Base-by-base conservation (phyloP, 2,113 vertebrate genomes). In the Podilymbus podiceps region DNA sequence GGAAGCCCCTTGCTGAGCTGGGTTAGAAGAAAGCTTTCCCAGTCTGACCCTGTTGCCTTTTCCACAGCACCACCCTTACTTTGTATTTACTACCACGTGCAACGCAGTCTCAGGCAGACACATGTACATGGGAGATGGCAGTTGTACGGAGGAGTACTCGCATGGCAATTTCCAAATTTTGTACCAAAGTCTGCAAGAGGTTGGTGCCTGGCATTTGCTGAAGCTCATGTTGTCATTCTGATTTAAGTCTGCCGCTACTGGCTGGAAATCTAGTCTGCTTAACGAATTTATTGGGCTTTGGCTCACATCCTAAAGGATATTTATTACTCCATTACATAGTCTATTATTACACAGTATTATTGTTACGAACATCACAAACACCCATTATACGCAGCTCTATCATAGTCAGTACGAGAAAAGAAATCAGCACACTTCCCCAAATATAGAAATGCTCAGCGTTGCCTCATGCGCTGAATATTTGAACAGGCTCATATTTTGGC, bases 391-490 rank as follows among this genome's bases (percentile, higher is more conserved):
- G 67, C 44, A 60, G 38, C 60, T 72, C 49, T 78, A 16, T 49
- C 52, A 21, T 2, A 56, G 33, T 16, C 55, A 55, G 24, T 33
- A 27, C 10, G 25, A 73, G 62, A 56, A 82, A 66, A 86, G 85
- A 90, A 77, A n/a, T 5, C n/a, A 84, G 31, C 73, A 72, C 38
- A 3, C 66, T 87, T 94, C 49, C 68, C 95, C 91, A 91, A 93
- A 91, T 94, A 95, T 76, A 95, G 93, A 95, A 93, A 79, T 69
- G 69, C 44, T 92, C 40, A 30, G 62, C 64, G 53, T 85, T 87
- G 52, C 80, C n/a, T 97, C 80, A 60, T 60, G 38, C 8, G 1
- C 53, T 85, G 74, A 89, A 35, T 89, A 73, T 87, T 81, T 92
- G 44, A 89, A 46, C 49, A 74, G 56, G 27, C 72, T 92, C 9